Base-by-base conservation (phyloP, 2,888 invertebrate species). In the Habrosyne pyritoides region DNA sequence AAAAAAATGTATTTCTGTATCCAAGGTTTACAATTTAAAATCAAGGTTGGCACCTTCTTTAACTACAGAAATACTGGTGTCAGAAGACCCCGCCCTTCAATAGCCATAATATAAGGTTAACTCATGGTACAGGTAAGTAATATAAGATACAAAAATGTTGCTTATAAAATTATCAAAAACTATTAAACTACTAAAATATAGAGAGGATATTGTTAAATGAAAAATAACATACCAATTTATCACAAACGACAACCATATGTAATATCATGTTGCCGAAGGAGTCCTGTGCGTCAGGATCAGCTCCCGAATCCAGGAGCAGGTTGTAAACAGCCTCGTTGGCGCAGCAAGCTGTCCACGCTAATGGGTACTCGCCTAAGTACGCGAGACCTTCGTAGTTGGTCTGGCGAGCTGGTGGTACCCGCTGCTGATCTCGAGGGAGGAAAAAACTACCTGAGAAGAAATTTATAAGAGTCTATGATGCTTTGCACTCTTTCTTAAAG, bases 211-310 rank as follows among this genome's bases (percentile, higher is more conserved):
- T n/a, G n/a, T n/a, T n/a, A n/a, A n/a, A n/a, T n/a, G 28, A 28
- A 28, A 7, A 6, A 10, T 1, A 12, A 58, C 83, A 89, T 87
- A 98, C 99, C 93, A 98, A 91, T 89, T 99, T 99, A 89, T 99
- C 98, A 80, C 98, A 97, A 59, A 99, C 99, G 42, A 99, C 99
- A 36, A 99, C 98, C 98, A 99, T 99, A 83, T 99, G 99, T n/a
- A 99, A 93, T 63, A 99, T 98, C 95, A 98, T 99, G 83, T 99
- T 99, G 10, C 99, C 99, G 79, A 98, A 99, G 0, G 97, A 95
- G 84, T 99, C 99, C 83, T 98, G 97, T n/a, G 95, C 94, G 84
- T 99, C 98, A 0, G 99, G 99, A 88, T 99, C 96, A 0, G 99
- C 98, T 1, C 97, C 98, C 50, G 95, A 95, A 73, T 99, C 98